Evolutionary conservation across 2,797 vertebrate genomes (phyloP).

Genomic region (Moxostoma hubbsi): DNA sequence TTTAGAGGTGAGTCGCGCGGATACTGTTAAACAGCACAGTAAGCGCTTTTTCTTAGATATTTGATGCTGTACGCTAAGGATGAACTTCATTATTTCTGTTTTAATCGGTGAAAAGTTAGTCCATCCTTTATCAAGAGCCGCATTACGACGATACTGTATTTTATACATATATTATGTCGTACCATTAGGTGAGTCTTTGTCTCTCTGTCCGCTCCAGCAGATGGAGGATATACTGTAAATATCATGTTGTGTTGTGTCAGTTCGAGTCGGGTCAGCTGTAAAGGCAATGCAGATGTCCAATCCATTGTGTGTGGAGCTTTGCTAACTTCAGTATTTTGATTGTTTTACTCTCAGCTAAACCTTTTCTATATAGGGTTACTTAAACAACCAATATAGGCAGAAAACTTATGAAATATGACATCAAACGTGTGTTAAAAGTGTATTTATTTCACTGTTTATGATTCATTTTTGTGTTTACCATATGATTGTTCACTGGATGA

Average conservation of each 20-base stretch:
- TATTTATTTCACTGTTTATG: neutral
- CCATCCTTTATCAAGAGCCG: neutral
- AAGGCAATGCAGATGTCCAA: neutral
- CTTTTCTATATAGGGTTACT: no score
- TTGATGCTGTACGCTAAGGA: neutral
- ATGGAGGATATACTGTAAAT: neutral
- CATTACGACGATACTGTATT: neutral
- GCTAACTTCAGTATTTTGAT: no score
- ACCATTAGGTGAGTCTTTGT: slow-evolving; percentile 3
- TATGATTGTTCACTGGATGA: neutral
- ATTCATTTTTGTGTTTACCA: neutral
- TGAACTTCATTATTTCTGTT: neutral
- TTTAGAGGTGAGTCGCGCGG: neutral
- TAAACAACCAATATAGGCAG: neutral
- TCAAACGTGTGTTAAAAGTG: neutral
- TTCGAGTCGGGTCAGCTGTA: neutral
- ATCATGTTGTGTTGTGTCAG: neutral
- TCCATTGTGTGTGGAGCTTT: neutral
- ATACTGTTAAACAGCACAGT: neutral
- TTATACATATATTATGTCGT: neutral
- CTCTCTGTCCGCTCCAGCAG: neutral
- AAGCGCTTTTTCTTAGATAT: neutral
- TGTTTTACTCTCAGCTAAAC: neutral
- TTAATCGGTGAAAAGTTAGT: no score
- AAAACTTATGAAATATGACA: neutral